Conservation (phyloP, 2,888 invertebrate species). For the Amorpha juglandis region DNA sequence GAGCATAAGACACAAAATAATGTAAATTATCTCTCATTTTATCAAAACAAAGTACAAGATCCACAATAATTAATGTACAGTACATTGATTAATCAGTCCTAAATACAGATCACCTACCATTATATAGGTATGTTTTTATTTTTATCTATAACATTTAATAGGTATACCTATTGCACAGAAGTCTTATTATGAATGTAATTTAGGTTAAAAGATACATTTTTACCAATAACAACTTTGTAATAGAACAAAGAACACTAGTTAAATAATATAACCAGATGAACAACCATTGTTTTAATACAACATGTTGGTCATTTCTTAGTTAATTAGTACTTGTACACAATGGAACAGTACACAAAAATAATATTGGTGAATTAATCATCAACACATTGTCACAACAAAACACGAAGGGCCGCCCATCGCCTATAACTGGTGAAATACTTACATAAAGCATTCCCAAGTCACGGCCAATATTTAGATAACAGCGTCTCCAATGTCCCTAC, state of each 20-base stretch:
- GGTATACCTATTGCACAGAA: too few relatives aligned
- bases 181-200: not conserved
- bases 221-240: not conserved
- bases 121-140: not conserved
- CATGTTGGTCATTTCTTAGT: not conserved
- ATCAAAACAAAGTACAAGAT: not conserved
- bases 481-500: not conserved
- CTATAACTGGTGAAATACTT: not conserved
- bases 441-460: not conserved
- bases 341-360: not conserved
- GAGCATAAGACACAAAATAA: not conserved
- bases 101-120: not conserved
- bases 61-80: not conserved
- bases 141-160: not conserved
- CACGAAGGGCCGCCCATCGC: not conserved
- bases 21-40: conserved; percentile 2
- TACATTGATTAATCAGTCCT: not conserved
- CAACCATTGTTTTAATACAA: not conserved
- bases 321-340: not conserved
- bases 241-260: not conserved
- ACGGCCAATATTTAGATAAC: conserved; percentile 2
- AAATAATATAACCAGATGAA: conserved; percentile 8
- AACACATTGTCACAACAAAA: not conserved
- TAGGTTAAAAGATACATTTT: not conserved
- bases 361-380: not conserved